These are phyloP conservation scores for Staurois parvus DNA, from an alignment of 2,797 vertebrate species.

Conservation along the genomic window DNA sequence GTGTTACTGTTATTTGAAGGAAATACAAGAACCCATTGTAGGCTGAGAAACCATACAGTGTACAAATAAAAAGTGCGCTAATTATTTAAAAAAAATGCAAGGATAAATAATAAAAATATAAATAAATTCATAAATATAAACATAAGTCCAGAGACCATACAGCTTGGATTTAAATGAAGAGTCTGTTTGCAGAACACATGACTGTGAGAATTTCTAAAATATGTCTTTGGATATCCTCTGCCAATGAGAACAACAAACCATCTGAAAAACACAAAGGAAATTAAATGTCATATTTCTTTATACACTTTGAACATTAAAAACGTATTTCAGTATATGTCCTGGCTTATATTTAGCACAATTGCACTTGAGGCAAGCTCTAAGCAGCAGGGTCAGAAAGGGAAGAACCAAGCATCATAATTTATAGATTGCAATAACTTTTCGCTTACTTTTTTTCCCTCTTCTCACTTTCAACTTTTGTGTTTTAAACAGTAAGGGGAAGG, in stretches of 20 bases:
- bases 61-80: no score
- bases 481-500: no score
- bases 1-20: not conserved
- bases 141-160: no score
- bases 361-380: no score
- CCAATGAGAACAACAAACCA: not conserved
- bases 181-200: constrained; percentile 11
- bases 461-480: no score
- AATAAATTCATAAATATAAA: no score
- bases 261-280: not conserved
- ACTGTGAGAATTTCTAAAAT: not conserved
- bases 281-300: not conserved
- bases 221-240: not conserved
- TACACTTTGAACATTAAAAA: not conserved
- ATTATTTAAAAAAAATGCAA: no score
- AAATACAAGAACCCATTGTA: constrained; percentile 10
- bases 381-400: no score
- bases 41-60: not conserved
- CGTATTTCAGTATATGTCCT: not conserved
- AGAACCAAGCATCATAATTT: no score
- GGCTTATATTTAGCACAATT: not conserved
- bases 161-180: not conserved
- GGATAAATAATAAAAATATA: no score
- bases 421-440: no score
- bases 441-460: no score